Evolutionary conservation across 2,797 vertebrate genomes (phyloP).

Genomic region (Odontamblyopus lacepedii): DNA sequence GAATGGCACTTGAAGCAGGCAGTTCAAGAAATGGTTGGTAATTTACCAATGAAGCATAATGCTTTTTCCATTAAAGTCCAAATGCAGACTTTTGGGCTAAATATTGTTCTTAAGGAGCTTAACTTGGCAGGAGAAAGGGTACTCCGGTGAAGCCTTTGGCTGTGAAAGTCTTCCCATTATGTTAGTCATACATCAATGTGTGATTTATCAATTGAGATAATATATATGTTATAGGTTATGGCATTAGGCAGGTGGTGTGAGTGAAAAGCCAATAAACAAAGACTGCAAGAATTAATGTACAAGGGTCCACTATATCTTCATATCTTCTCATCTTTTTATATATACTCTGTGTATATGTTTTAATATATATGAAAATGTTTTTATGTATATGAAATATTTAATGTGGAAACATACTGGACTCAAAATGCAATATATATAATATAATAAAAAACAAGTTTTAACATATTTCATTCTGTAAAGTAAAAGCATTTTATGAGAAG

Average conservation of each 20-base stretch:
- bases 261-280: not conserved
- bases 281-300: not conserved
- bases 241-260: not conserved
- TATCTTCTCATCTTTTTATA: not conserved
- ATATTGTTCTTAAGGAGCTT: constrained; percentile 48
- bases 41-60: constrained; percentile 62
- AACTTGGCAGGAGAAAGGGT: constrained; percentile 33
- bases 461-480: too few species aligned
- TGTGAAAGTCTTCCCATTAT: constrained; percentile 6
- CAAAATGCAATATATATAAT: too few species aligned
- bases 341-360: too few species aligned
- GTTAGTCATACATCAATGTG: constrained; percentile 16
- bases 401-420: too few species aligned
- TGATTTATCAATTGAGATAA: not conserved
- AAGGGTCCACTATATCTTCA: not conserved
- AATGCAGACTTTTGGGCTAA: constrained; percentile 48
- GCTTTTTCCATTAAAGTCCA: constrained; percentile 50
- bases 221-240: not conserved
- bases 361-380: too few species aligned
- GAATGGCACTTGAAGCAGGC: constrained; percentile 59
- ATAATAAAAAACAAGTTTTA: too few species aligned
- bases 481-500: too few species aligned
- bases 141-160: constrained; percentile 19
- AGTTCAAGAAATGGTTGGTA: constrained; percentile 64
- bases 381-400: too few species aligned